Conservation (phyloP, 1,140 invertebrate species). For the Brevipalpus yothersi region DNA sequence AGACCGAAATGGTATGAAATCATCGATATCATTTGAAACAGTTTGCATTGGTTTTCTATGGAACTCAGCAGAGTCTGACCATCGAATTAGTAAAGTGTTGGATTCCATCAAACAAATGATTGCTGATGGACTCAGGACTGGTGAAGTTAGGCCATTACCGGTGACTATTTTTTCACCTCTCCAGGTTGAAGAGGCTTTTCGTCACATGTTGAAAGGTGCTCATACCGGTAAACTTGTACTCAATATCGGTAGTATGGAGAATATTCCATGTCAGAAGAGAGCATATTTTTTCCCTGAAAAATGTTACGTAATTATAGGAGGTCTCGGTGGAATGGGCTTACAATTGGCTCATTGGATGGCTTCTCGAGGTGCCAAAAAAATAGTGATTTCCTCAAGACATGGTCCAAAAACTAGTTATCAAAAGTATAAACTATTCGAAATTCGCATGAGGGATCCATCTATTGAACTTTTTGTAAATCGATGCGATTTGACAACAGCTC, state of each 20-base stretch:
- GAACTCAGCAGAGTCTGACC: constrained; percentile 13
- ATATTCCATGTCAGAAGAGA: constrained; percentile 21
- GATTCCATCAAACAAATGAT: not conserved
- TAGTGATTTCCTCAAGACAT: constrained; percentile 64
- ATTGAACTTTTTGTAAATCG: not conserved
- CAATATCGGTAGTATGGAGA: constrained; percentile 13
- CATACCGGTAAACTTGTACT: constrained; percentile 77
- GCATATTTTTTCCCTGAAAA: constrained; percentile 66
- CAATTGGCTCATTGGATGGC: constrained; percentile 77
- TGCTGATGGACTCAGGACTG: constrained; percentile 47
- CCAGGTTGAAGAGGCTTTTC: constrained; percentile 75
- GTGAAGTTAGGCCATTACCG: constrained; percentile 58
- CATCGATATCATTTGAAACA: constrained; percentile 7
- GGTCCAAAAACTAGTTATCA: constrained; percentile 31
- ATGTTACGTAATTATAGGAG: constrained; percentile 59
- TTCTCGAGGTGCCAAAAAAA: constrained; percentile 45
- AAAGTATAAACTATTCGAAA: not conserved
- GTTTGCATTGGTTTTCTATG: not conserved
- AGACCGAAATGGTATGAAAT: too few relatives aligned
- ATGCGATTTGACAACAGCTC: constrained; percentile 27
- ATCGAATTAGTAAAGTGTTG: not conserved
- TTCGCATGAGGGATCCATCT: not conserved
- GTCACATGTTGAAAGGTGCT: constrained; percentile 79
- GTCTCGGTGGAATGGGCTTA: constrained; percentile 78
- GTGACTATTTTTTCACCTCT: constrained; percentile 50